A percentile compares a stretch with the other conserved stretches of the same genome.
These are phyloP conservation scores for Ichneumoninae sp. DNA, from an alignment of 2,888 invertebrate genomes.

Conservation along the genomic window DNA sequence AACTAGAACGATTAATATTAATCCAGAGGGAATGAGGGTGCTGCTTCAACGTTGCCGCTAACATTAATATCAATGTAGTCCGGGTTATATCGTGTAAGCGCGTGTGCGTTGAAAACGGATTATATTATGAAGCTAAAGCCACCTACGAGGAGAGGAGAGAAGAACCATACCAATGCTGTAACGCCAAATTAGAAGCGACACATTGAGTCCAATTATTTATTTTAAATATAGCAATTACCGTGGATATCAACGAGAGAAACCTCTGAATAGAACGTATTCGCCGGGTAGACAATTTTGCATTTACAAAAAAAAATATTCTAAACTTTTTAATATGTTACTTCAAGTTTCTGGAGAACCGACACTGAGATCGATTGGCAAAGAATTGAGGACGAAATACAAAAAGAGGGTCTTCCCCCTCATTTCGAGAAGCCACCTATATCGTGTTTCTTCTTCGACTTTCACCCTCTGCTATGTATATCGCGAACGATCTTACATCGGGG, in stretches of 20 bases:
- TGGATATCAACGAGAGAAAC: constrained; percentile 11
- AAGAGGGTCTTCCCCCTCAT: constrained; percentile 36
- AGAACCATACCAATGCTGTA: constrained; percentile 28
- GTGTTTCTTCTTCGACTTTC: constrained; percentile 55
- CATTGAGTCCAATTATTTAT: not conserved
- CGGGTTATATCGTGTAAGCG: constrained; percentile 53
- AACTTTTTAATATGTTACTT: not conserved
- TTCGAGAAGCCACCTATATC: constrained; percentile 58
- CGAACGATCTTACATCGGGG: constrained; percentile 64
- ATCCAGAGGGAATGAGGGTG: constrained; percentile 70
- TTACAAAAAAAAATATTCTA: not conserved
- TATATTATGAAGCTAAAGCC: constrained; percentile 51
- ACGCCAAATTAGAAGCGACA: constrained; percentile 57
- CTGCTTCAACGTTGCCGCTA: constrained; percentile 51
- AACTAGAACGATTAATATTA: constrained; percentile 77
- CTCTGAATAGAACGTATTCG: not conserved
- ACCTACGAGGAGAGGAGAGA: not conserved
- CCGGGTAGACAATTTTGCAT: not conserved
- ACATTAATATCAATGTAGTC: constrained; percentile 79
- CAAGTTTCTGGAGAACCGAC: constrained; percentile 6
- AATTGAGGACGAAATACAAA: constrained; percentile 25
- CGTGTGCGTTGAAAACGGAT: constrained; percentile 57
- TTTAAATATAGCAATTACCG: constrained; percentile 44
- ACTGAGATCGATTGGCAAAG: constrained; percentile 40
- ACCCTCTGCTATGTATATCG: constrained; percentile 53